Evolutionary conservation across 2,888 invertebrate genomes (phyloP).

Genomic region (Agrenia bidenticulata): DNA sequence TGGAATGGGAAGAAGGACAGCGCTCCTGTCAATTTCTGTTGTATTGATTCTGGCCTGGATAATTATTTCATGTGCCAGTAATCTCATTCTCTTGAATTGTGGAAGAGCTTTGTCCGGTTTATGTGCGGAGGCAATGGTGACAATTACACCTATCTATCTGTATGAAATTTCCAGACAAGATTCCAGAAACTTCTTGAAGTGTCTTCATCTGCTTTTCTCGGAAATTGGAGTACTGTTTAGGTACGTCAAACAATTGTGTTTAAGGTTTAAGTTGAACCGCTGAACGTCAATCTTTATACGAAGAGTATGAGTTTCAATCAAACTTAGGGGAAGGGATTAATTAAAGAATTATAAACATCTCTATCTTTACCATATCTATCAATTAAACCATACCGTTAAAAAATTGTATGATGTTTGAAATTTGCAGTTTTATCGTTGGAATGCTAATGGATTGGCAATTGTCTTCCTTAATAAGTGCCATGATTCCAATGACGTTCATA

Average conservation of each 20-base stretch:
- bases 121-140: constrained; percentile 77
- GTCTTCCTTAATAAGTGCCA: constrained; percentile 11
- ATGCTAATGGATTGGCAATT: constrained; percentile 18
- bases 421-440: constrained; percentile 25
- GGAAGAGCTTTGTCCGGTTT: constrained; percentile 54
- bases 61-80: constrained; percentile 17
- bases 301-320: no score
- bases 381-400: no score
- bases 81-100: constrained; percentile 15
- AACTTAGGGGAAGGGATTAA: no score
- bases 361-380: no score
- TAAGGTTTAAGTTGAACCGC: no score
- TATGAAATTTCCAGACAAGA: constrained; percentile 77
- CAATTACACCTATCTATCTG: constrained; percentile 85
- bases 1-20: constrained; percentile 3
- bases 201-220: not conserved
- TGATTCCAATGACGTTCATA: constrained; percentile 9
- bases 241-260: no score
- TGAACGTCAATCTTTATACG: no score
- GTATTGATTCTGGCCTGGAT: constrained; percentile 21
- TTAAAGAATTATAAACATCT: no score
- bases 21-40: not conserved
- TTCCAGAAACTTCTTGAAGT: constrained; percentile 61
- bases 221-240: constrained; percentile 10
- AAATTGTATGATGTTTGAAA: no score